Evolutionary conservation across 2,113 vertebrate genomes (phyloP).

Genomic region (Nyctereutes procyonoides): DNA sequence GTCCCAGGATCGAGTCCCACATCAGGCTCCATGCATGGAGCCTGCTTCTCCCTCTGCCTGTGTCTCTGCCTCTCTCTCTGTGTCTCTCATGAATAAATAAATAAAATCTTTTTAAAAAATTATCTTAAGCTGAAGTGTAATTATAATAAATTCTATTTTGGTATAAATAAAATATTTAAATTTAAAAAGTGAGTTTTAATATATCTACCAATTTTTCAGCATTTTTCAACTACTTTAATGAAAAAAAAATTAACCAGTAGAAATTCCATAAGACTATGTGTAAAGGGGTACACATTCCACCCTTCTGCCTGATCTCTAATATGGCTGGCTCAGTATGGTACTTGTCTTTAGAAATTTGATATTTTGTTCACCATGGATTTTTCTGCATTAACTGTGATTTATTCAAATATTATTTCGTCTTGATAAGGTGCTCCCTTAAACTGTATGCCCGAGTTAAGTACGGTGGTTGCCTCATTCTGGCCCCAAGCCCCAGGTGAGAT

Average conservation of each 20-base stretch:
- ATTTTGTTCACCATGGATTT: background rate
- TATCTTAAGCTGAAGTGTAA: slow-evolving; percentile 45
- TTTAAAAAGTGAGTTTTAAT: slow-evolving; percentile 37
- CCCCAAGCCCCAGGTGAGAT: background rate
- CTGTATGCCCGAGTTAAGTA: background rate
- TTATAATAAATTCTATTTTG: slow-evolving; percentile 7
- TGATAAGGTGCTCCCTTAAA: background rate
- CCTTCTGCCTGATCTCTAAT: background rate
- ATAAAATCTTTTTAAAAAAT: background rate
- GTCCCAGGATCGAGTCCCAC: too few relatives aligned
- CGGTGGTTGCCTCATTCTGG: background rate
- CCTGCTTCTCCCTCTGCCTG: too few relatives aligned
- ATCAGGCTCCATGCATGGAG: too few relatives aligned
- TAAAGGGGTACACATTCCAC: background rate
- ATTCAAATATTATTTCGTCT: slow-evolving; percentile 38
- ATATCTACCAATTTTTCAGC: background rate
- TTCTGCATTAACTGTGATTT: background rate
- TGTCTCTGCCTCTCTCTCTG: too few relatives aligned
- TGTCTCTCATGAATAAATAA: too few relatives aligned
- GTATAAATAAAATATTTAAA: slow-evolving; percentile 47
- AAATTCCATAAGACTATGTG: slow-evolving; percentile 11
- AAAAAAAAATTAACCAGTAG: slow-evolving; percentile 25
- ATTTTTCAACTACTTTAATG: slow-evolving; percentile 37
- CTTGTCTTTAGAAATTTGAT: slow-evolving; percentile 9
- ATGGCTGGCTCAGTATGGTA: background rate